Percentiles rank a stretch among this genome's conserved stretches.
Conservation (phyloP, 2,113 vertebrate genomes). For the Drymodes brunneopygia region DNA sequence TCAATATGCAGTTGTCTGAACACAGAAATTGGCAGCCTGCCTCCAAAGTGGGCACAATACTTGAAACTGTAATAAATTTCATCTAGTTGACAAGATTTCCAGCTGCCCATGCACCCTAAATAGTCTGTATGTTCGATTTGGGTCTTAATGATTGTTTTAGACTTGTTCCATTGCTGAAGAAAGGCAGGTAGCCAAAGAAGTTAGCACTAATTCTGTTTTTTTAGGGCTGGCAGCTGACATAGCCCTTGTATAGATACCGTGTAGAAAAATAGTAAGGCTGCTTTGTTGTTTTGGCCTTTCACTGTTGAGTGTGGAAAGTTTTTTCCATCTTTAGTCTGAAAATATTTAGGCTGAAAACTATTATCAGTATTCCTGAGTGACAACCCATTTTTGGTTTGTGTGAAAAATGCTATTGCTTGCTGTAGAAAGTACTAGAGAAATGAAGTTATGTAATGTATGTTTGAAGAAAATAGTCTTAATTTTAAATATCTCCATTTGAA, state of each 20-base stretch:
- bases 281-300: neutral
- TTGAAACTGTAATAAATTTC: neutral
- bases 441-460: fast-evolving
- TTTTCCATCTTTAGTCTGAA: neutral
- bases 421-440: neutral
- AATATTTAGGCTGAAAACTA: neutral
- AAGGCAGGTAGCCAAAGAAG: neutral
- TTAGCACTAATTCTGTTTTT: neutral
- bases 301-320: neutral
- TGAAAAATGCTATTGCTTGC: neutral
- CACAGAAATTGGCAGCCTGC: neutral
- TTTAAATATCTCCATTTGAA: neutral
- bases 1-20: neutral
- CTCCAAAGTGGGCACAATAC: neutral
- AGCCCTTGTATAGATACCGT: neutral
- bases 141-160: neutral
- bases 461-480: neutral
- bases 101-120: neutral
- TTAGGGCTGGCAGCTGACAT: neutral
- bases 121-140: neutral
- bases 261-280: neutral
- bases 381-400: neutral
- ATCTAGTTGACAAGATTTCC: neutral
- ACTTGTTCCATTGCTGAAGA: neutral
- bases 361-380: neutral